Evolutionary conservation across 1,140 invertebrate species (phyloP).

Genomic region (Lepidurus apus): DNA sequence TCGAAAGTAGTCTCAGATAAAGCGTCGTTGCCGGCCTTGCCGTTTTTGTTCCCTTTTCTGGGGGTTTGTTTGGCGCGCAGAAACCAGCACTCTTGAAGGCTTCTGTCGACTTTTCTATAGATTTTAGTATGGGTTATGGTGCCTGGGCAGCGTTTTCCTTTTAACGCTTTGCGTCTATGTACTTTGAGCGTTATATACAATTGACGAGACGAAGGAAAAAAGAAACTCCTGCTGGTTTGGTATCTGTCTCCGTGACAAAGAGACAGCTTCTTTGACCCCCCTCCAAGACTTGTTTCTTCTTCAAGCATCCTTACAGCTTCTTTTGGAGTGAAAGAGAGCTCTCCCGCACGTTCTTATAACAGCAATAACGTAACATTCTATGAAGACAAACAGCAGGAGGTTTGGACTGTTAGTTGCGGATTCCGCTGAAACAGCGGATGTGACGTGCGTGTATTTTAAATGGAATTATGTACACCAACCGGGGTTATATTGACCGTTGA

Average conservation of each 20-base stretch:
- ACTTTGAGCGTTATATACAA: neutral
- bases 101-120: neutral
- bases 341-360: slow-evolving; percentile 1
- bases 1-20: neutral
- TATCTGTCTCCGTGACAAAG: slow-evolving; percentile 17
- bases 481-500: neutral
- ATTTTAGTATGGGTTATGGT: neutral
- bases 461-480: neutral
- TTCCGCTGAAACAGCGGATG: slow-evolving; percentile 9
- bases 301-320: neutral
- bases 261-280: slow-evolving; percentile 7
- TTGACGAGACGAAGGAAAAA: neutral
- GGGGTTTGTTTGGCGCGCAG: neutral
- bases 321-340: neutral
- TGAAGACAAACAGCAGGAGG: slow-evolving; percentile 1
- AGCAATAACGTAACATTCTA: neutral
- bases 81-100: neutral
- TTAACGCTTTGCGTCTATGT: neutral
- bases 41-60: neutral
- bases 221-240: slow-evolving; percentile 2
- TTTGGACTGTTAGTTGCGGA: neutral
- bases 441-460: neutral
- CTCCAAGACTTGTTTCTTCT: slow-evolving; percentile 13
- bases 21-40: neutral
- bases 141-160: slow-evolving; percentile 1